Conservation (phyloP, 2,888 invertebrate species). For the Pyrochroa serraticornis region DNA sequence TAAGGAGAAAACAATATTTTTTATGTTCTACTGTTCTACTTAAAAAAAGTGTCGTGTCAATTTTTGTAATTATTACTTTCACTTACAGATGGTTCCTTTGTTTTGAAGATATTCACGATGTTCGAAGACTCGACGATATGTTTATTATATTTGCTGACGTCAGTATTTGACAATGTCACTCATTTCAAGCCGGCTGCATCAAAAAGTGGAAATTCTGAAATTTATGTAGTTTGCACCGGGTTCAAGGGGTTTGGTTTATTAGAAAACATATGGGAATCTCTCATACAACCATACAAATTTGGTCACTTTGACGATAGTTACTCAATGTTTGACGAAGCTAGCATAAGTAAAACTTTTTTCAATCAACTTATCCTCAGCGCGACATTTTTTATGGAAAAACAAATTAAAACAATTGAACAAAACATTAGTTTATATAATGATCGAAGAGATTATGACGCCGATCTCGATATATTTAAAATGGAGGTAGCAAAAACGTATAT, state of each 20-base stretch:
- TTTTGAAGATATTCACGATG: slow-evolving; percentile 90
- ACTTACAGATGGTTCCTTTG: slow-evolving; percentile 74
- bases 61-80: too few relatives aligned
- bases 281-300: slow-evolving; percentile 60
- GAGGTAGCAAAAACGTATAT: slow-evolving; percentile 66
- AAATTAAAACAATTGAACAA: slow-evolving; percentile 70
- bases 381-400: slow-evolving; percentile 69
- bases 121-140: slow-evolving; percentile 84
- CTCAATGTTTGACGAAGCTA: slow-evolving; percentile 66
- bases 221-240: slow-evolving; percentile 78
- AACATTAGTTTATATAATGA: slow-evolving; percentile 68
- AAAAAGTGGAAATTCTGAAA: slow-evolving; percentile 94
- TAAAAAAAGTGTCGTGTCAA: too few relatives aligned
- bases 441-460: slow-evolving; percentile 32
- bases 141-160: slow-evolving; percentile 78
- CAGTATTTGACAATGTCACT: slow-evolving; percentile 73
- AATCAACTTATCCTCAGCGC: slow-evolving; percentile 69
- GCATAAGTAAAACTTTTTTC: slow-evolving; percentile 69
- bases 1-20: too few relatives aligned
- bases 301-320: slow-evolving; percentile 47
- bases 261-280: slow-evolving; percentile 40
- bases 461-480: slow-evolving; percentile 41
- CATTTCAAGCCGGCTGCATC: slow-evolving; percentile 90
- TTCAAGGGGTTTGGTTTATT: slow-evolving; percentile 61
- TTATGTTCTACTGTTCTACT: too few relatives aligned